Percentiles rank a stretch among this genome's conserved stretches.
Evolutionary conservation across 2,113 vertebrate genomes (phyloP).

Genomic region (Mus pahari): DNA sequence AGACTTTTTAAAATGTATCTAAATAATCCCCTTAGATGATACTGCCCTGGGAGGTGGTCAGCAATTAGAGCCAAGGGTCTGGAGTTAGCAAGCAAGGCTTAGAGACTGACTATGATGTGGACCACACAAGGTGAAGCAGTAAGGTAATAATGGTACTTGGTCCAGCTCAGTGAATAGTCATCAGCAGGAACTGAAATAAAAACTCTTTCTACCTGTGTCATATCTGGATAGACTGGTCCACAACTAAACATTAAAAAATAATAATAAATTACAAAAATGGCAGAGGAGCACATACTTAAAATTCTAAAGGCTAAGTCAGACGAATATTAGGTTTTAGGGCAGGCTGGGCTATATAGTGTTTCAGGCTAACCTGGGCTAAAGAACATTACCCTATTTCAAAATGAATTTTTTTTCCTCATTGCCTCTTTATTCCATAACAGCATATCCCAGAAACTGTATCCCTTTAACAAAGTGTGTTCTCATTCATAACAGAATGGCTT

Average conservation of each 20-base stretch:
- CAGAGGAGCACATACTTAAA: too few relatives aligned
- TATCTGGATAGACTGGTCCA: not conserved
- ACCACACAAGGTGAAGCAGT: rapidly evolving
- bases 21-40: not conserved
- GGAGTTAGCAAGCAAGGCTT: not conserved
- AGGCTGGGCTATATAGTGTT: not conserved
- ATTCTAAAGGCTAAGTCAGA: not conserved
- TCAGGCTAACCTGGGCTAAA: not conserved
- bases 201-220: too few relatives aligned
- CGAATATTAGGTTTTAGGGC: not conserved
- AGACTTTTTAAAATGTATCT: not conserved
- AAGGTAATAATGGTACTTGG: not conserved
- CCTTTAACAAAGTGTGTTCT: not conserved
- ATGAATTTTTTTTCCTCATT: not conserved
- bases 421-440: not conserved
- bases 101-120: rapidly evolving
- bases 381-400: not conserved
- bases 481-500: not conserved
- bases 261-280: not conserved
- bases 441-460: not conserved
- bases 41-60: not conserved
- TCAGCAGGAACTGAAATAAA: not conserved
- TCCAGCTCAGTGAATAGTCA: too few relatives aligned
- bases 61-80: not conserved
- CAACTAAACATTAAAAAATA: not conserved